Evolutionary conservation across 2,888 invertebrate species (phyloP).

Genomic region (Acanthosepion esculentum): DNA sequence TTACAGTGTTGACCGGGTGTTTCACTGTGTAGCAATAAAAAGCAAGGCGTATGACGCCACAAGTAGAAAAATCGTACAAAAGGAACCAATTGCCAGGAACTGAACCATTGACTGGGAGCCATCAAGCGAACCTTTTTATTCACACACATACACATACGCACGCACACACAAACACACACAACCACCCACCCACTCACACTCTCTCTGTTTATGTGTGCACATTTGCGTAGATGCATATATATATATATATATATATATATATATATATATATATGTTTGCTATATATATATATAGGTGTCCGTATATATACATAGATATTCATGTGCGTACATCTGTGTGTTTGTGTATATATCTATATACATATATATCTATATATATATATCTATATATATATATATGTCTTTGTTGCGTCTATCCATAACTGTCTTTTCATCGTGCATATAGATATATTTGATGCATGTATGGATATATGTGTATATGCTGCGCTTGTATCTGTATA

Average conservation of each 20-base stretch:
- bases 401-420: neutral
- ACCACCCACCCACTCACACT: too few species aligned
- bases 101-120: neutral
- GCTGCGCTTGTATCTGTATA: neutral
- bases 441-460: neutral
- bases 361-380: neutral
- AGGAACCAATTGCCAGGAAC: neutral
- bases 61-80: neutral
- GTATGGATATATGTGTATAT: neutral
- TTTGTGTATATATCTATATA: too few species aligned
- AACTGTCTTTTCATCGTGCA: neutral
- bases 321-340: too few species aligned
- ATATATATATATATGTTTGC: neutral
- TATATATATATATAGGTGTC: neutral
- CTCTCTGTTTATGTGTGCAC: neutral
- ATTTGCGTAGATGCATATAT: neutral
- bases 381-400: neutral
- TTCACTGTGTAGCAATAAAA: neutral
- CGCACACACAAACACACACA: too few species aligned
- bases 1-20: neutral
- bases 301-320: too few species aligned
- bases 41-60: conserved; percentile 16
- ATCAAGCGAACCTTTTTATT: neutral
- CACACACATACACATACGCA: too few species aligned
- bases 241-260: neutral